Evolutionary conservation across 2,113 vertebrate species (phyloP).

Genomic region (Martes martes): DNA sequence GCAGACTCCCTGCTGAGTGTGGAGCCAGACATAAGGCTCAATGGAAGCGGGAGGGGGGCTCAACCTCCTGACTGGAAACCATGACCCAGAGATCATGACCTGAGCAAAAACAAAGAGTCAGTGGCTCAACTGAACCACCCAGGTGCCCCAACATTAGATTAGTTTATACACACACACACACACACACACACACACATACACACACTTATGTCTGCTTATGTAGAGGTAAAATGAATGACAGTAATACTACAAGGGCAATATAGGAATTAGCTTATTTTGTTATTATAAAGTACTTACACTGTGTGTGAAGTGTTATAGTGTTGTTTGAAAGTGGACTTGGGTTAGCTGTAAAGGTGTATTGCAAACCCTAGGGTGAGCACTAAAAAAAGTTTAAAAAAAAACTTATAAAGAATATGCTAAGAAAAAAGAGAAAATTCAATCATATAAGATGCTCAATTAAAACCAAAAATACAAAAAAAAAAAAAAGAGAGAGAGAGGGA

Average conservation of each 20-base stretch:
- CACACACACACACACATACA: not conserved
- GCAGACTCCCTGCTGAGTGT: not conserved
- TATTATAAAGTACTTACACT: not conserved
- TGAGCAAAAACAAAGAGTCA: not conserved
- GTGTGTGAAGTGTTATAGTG: not conserved
- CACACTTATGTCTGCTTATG: not conserved
- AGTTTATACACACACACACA: not conserved
- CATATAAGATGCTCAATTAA: not conserved
- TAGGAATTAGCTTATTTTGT: not conserved
- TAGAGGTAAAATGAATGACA: not conserved
- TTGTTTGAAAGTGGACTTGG: not conserved
- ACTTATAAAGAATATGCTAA: not conserved
- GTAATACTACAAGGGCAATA: not conserved
- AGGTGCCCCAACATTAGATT: not conserved
- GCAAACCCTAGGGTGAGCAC: not conserved
- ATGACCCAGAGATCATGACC: not conserved
- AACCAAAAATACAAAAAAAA: not conserved
- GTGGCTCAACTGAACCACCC: not conserved
- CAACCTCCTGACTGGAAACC: not conserved
- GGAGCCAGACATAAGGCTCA: not conserved
- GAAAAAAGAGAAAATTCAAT: not conserved
- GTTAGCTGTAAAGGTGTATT: not conserved
- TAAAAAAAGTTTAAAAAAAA: not conserved
- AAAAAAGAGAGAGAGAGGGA: too few relatives aligned
- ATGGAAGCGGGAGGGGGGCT: not conserved